A percentile compares a stretch with the other conserved stretches of the same genome.
Conservation (phyloP, 2,888 invertebrate genomes). For the Antheraea assamensis region DNA sequence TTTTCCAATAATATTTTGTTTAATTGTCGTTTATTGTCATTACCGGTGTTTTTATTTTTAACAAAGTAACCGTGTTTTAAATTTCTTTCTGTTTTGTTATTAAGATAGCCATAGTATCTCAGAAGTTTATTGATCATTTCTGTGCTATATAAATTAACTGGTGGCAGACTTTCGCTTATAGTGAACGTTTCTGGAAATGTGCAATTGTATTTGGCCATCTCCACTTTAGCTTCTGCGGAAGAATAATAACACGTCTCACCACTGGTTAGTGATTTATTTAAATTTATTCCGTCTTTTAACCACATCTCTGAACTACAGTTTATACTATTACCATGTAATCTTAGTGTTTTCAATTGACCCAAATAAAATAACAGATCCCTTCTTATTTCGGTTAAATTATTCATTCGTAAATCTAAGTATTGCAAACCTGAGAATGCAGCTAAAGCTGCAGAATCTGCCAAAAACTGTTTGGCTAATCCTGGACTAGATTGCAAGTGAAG, state of each 20-base stretch:
- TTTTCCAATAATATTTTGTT: constrained; percentile 23
- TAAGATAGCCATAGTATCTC: constrained; percentile 73
- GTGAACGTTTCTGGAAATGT: constrained; percentile 78
- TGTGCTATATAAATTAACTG: constrained; percentile 76
- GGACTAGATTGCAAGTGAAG: constrained; percentile 90
- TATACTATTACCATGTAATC: constrained; percentile 87
- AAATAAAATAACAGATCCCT: constrained; percentile 86
- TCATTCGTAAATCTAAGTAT: constrained; percentile 86
- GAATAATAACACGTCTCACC: constrained; percentile 75
- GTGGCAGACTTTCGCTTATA: constrained; percentile 75
- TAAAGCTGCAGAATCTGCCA: constrained; percentile 87
- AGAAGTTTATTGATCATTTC: constrained; percentile 78
- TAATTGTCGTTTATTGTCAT: constrained; percentile 23
- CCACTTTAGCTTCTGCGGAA: constrained; percentile 67
- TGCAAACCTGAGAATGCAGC: constrained; percentile 87
- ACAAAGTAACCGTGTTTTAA: constrained; percentile 45
- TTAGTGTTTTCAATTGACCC: constrained; percentile 85
- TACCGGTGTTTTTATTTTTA: constrained; percentile 41
- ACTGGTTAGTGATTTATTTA: constrained; percentile 65
- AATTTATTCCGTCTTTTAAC: constrained; percentile 86
- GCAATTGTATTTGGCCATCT: constrained; percentile 74
- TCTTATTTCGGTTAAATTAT: constrained; percentile 80
- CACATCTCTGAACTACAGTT: constrained; percentile 86
- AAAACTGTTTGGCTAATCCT: constrained; percentile 85
- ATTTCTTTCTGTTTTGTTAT: constrained; percentile 71